Percentiles rank a stretch among this genome's conserved stretches.
Evolutionary conservation across 2,888 invertebrate species (phyloP).

Genomic region (Tethea ocularis): DNA sequence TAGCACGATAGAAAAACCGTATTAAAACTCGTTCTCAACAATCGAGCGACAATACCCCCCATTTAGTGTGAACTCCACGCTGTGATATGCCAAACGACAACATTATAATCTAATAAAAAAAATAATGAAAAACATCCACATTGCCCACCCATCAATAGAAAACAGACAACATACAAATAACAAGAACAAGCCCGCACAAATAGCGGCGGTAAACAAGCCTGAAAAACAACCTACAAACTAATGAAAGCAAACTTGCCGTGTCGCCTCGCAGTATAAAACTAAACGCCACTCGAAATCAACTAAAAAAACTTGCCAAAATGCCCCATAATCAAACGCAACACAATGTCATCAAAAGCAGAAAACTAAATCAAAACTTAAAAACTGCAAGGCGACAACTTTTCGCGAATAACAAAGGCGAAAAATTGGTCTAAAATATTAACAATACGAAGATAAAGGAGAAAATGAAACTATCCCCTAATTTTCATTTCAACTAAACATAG

Average conservation of each 20-base stretch:
- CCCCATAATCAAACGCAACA: slow-evolving; percentile 19
- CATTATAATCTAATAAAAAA: slow-evolving; percentile 64
- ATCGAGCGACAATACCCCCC: slow-evolving; percentile 52
- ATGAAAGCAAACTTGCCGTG: slow-evolving; percentile 45
- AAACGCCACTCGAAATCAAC: slow-evolving; percentile 63
- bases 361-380: slow-evolving; percentile 54
- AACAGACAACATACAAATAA: slow-evolving; percentile 60
- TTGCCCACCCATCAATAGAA: slow-evolving; percentile 36
- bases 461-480: slow-evolving; percentile 54
- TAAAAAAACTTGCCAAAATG: slow-evolving; percentile 53
- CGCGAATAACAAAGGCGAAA: slow-evolving; percentile 40
- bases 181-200: slow-evolving; percentile 49
- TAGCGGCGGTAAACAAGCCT: slow-evolving; percentile 58
- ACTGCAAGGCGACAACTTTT: slow-evolving; percentile 48
- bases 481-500: slow-evolving; percentile 35
- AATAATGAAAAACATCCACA: slow-evolving; percentile 28
- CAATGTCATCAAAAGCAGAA: slow-evolving; percentile 19
- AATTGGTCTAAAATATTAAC: slow-evolving; percentile 43
- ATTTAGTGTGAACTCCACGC: slow-evolving; percentile 56
- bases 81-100: slow-evolving; percentile 75
- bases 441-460: slow-evolving; percentile 42
- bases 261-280: slow-evolving; percentile 59
- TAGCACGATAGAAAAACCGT: slow-evolving; percentile 27
- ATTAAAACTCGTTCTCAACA: slow-evolving; percentile 23
- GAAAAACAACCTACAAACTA: slow-evolving; percentile 73